A percentile compares a stretch with the other conserved stretches of the same genome.
Evolutionary conservation across 2,888 invertebrate genomes (phyloP).

Genomic region (Dione juno): DNA sequence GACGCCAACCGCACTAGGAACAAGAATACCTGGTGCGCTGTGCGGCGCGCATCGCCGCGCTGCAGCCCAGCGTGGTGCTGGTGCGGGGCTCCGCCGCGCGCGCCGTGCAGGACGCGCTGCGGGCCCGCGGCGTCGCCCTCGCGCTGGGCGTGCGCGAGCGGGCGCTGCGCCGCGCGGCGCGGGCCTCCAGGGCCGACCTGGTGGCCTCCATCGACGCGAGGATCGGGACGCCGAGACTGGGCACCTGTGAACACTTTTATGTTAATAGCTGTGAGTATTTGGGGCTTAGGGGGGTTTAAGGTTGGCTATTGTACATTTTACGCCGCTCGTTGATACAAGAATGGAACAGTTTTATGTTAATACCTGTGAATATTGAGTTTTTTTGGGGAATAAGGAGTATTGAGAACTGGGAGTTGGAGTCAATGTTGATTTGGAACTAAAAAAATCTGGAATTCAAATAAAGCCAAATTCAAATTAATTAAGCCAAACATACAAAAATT

Average conservation of each 20-base stretch:
- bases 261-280: constrained; percentile 64
- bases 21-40: constrained; percentile 93
- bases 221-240: constrained; percentile 91
- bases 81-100: constrained; percentile 94
- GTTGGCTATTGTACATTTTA: too few species aligned
- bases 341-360: too few species aligned
- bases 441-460: too few species aligned
- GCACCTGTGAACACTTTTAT: constrained; percentile 92
- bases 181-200: constrained; percentile 91
- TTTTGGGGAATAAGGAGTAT: too few species aligned
- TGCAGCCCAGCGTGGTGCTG: constrained; percentile 93
- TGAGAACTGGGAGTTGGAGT: too few species aligned
- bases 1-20: constrained; percentile 87
- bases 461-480: too few species aligned
- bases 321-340: too few species aligned
- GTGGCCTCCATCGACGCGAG: constrained; percentile 94
- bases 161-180: constrained; percentile 85
- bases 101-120: constrained; percentile 93
- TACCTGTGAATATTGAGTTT: too few species aligned
- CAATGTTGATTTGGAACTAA: too few species aligned
- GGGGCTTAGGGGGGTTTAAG: too few species aligned
- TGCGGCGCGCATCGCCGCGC: constrained; percentile 91
- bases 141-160: constrained; percentile 90
- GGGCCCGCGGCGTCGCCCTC: constrained; percentile 89
- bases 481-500: too few species aligned